Evolutionary conservation across 2,113 vertebrate species (phyloP).

Genomic region (Calyptomena viridis): DNA sequence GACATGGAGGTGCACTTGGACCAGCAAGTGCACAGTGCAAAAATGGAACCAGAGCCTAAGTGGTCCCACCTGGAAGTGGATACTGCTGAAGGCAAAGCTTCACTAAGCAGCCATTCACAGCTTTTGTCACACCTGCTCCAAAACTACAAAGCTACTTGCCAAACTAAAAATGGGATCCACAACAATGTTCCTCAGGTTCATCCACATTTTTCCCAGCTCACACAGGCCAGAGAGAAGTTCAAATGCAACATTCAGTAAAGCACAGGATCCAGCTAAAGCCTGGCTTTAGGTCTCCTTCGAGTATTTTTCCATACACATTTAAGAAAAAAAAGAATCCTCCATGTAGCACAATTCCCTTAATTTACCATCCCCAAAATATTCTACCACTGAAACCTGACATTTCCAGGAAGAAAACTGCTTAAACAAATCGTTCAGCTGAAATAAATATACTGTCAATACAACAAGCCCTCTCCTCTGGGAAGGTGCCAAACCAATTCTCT

Average conservation of each 20-base stretch:
- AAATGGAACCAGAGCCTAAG: not conserved
- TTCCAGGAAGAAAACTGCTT: slow-evolving; percentile 6
- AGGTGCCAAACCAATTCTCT: not conserved
- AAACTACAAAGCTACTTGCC: not conserved
- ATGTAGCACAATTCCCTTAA: not conserved
- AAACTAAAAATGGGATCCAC: not conserved
- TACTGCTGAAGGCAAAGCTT: not conserved
- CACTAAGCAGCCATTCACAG: not conserved
- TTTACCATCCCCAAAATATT: not conserved
- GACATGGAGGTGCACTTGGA: fast-evolving
- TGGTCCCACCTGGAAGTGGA: fast-evolving
- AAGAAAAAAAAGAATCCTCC: not conserved
- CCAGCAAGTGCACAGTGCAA: not conserved
- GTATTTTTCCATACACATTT: not conserved
- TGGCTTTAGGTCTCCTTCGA: not conserved
- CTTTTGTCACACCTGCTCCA: not conserved
- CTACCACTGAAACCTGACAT: not conserved
- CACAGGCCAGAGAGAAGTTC: not conserved
- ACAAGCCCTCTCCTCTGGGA: not conserved
- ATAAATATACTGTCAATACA: not conserved
- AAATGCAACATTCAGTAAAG: not conserved
- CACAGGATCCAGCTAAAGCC: not conserved
- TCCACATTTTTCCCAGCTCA: not conserved
- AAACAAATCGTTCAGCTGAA: not conserved
- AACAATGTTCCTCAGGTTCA: not conserved